A percentile compares a stretch with the other conserved stretches of the same genome.
phyloP scores from a whole-genome alignment of 2,888 invertebrate species.

The Amiota mariae region DNA sequence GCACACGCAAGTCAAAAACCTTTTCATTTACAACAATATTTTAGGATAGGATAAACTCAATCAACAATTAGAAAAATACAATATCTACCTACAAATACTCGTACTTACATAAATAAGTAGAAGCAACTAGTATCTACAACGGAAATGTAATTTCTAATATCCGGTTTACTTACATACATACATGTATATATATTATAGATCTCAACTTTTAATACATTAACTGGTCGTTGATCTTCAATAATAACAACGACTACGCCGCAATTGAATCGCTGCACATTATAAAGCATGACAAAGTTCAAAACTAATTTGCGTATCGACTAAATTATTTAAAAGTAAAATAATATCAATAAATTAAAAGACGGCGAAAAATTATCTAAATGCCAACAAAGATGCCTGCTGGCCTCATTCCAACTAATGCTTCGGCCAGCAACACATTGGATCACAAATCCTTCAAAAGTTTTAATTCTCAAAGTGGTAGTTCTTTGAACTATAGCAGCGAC shows the following conservation, averaged over 20 bases:
- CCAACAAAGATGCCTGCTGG: constrained; percentile 10
- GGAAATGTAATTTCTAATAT: not conserved
- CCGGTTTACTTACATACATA: not conserved
- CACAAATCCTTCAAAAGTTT: constrained; percentile 25
- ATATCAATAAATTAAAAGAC: not conserved
- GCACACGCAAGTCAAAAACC: constrained; percentile 1
- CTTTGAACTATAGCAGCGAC: constrained; percentile 66
- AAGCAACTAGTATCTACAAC: not conserved
- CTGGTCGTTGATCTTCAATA: not conserved
- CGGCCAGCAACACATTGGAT: not conserved
- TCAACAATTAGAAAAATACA: too few species aligned
- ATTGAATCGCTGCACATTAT: not conserved
- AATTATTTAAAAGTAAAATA: not conserved
- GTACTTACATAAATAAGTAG: too few species aligned
- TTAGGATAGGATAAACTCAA: not conserved
- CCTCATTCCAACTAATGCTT: not conserved
- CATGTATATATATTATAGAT: not conserved
- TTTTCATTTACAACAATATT: not conserved
- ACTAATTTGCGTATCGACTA: not conserved
- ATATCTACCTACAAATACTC: too few species aligned
- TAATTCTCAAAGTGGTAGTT: constrained; percentile 56
- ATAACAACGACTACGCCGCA: not conserved
- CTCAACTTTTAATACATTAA: not conserved
- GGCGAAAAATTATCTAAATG: not conserved
- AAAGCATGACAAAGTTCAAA: not conserved